Base-by-base conservation (phyloP, 64 coral and sea anemone species). In the Montipora cactus region DNA sequence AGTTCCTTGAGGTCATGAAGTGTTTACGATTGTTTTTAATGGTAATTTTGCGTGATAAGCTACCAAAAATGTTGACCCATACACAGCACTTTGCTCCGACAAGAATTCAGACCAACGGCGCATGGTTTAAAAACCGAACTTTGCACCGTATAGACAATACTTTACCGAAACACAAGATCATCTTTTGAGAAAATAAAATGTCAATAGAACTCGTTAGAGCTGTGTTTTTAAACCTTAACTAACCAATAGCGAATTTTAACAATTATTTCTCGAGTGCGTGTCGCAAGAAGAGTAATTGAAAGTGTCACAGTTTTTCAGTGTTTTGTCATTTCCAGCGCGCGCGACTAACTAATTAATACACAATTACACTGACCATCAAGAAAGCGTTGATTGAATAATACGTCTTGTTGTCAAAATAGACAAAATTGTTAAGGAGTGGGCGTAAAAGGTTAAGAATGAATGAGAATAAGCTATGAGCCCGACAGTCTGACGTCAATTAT, bases 361-460 rank as follows among this genome's bases (percentile, higher is more conserved):
- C 59, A 16, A 84, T 84, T 82, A 84, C 58, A 19, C 9, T 37
- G 7, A 9, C 13, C 28, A 67, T 84, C 16, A 50, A 20, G 44
- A 86, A 21, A 71, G 64, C 66, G 82, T 50, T 86, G 82, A 86
- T 71, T 18, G 81, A 84, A 69, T 84, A 7, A 49, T 16, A 11
- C 61, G 11, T 64, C 61, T 15, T 64, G 14, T 72, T 72, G 82
- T 86, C 46, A 72, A 66, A 86, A 50, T 71, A 21, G 18, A 71
- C 82, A 86, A 86, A 85, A 72, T 86, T 86, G 66, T 45, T 86
- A 72, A 86, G 66, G 7, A 71, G 44, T 49, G 82, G 82, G 64
- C 66, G 62, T 59, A 45, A 72, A 72, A 86, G 64, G 82, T 86
- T 86, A 69, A 85, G 81, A 70, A 86, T 69, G 47, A 86, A 22